Percentiles rank a stretch among this genome's conserved stretches.
Conservation (phyloP, 1,140 invertebrate genomes). For the Mamestra configurata region DNA sequence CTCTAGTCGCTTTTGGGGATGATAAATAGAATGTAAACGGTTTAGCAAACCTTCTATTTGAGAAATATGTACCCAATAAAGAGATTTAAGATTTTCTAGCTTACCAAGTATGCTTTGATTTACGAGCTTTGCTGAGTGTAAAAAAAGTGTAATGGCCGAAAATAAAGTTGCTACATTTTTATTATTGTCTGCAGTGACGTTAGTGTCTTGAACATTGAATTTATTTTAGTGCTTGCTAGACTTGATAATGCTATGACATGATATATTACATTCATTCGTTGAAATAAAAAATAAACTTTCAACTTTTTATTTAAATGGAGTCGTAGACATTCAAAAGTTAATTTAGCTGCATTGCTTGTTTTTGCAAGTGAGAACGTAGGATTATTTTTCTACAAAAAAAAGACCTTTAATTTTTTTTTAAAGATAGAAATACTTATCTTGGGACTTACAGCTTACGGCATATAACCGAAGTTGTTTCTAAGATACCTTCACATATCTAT, state of each 20-base stretch:
- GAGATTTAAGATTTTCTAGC: slow-evolving; percentile 42
- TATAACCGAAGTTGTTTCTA: too few relatives aligned
- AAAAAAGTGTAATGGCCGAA: slow-evolving; percentile 43
- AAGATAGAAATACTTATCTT: too few relatives aligned
- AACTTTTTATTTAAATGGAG: neutral
- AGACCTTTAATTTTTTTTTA: too few relatives aligned
- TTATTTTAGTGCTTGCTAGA: slow-evolving; percentile 29
- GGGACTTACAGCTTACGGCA: too few relatives aligned
- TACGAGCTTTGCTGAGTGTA: slow-evolving; percentile 34
- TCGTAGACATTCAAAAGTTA: neutral
- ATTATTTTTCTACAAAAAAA: too few relatives aligned
- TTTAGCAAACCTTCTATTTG: slow-evolving; percentile 54
- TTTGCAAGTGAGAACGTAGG: too few relatives aligned
- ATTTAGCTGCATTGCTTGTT: neutral
- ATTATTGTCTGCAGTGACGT: slow-evolving; percentile 37
- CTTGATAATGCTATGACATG: slow-evolving; percentile 22
- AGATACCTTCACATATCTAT: too few relatives aligned
- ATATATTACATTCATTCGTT: neutral
- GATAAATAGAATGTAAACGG: slow-evolving; percentile 72
- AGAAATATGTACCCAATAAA: slow-evolving; percentile 34
- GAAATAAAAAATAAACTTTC: neutral
- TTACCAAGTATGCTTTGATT: slow-evolving; percentile 39
- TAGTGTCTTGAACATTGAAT: slow-evolving; percentile 33
- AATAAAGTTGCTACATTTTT: slow-evolving; percentile 33
- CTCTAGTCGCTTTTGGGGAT: slow-evolving; percentile 57